Evolutionary conservation across 2,888 invertebrate genomes (phyloP).

Genomic region (Torymus auratus): DNA sequence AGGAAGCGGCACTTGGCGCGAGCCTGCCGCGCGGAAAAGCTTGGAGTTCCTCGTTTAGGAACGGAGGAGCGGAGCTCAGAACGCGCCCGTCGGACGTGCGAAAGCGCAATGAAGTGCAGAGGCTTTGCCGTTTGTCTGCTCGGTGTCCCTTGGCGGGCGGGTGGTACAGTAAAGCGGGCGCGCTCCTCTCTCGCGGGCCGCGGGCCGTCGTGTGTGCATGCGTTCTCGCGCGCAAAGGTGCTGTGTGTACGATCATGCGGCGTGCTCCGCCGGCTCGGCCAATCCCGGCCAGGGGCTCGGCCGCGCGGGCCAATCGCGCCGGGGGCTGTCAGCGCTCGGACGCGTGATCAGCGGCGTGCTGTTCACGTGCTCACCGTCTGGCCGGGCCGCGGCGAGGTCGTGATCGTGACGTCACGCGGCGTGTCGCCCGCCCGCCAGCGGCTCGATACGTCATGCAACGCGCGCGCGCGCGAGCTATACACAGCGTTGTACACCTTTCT

Average conservation of each 20-base stretch:
- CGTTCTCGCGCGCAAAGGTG: conserved; percentile 71
- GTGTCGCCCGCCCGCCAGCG: conserved; percentile 72
- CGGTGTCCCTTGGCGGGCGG: neutral
- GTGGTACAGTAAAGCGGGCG: too few relatives aligned
- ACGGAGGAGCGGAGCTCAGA: neutral
- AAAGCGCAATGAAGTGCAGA: conserved; percentile 37
- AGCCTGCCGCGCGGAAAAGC: too few relatives aligned
- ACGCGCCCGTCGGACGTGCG: conserved; percentile 26
- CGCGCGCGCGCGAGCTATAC: neutral
- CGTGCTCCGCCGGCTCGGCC: conserved; percentile 75
- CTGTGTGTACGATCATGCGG: conserved; percentile 76
- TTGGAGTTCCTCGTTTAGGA: too few relatives aligned
- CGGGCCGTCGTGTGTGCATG: conserved; percentile 75
- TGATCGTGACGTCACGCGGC: conserved; percentile 81
- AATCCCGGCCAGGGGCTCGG: conserved; percentile 86
- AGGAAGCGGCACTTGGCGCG: too few relatives aligned
- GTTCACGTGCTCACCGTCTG: conserved; percentile 92
- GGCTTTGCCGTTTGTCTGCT: conserved; percentile 18
- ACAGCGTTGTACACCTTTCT: neutral
- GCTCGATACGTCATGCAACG: conserved; percentile 80
- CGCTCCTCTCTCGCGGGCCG: conserved; percentile 52
- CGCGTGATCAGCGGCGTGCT: conserved; percentile 86
- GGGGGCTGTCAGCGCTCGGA: conserved; percentile 83
- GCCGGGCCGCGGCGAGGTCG: conserved; percentile 84
- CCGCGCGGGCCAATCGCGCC: conserved; percentile 81